These are phyloP conservation scores for Helarctos malayanus DNA, from an alignment of 2,797 vertebrate genomes.

Conservation along the genomic window DNA sequence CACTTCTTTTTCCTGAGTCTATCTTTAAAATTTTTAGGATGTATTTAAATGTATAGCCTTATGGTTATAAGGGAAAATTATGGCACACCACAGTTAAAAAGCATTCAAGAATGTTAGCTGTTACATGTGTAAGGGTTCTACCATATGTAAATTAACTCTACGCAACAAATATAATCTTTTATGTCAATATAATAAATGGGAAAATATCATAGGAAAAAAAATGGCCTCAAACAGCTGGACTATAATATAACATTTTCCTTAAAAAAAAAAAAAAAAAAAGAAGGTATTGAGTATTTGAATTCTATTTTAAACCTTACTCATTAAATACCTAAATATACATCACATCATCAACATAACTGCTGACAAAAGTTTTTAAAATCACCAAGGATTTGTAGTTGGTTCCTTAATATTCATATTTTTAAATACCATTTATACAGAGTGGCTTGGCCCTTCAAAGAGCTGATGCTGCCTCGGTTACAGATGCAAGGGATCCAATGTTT, in stretches of 20 bases:
- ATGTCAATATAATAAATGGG: background rate
- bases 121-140: background rate
- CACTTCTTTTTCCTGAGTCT: background rate
- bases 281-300: background rate
- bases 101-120: background rate
- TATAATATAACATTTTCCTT: background rate
- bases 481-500: background rate
- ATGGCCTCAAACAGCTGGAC: background rate
- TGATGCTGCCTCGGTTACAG: background rate
- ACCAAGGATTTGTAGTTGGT: background rate
- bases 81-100: background rate
- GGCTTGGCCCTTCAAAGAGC: background rate
- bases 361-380: background rate
- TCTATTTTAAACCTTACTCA: background rate
- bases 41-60: background rate
- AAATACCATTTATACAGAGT: background rate
- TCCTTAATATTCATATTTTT: background rate
- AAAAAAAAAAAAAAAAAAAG: background rate
- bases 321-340: background rate
- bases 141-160: background rate
- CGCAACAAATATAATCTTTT: background rate
- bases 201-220: background rate
- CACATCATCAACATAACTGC: background rate
- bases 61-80: background rate
- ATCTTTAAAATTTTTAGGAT: background rate